phyloP scores from a whole-genome alignment of 1,140 invertebrate species.

The Drosophila mayri region DNA sequence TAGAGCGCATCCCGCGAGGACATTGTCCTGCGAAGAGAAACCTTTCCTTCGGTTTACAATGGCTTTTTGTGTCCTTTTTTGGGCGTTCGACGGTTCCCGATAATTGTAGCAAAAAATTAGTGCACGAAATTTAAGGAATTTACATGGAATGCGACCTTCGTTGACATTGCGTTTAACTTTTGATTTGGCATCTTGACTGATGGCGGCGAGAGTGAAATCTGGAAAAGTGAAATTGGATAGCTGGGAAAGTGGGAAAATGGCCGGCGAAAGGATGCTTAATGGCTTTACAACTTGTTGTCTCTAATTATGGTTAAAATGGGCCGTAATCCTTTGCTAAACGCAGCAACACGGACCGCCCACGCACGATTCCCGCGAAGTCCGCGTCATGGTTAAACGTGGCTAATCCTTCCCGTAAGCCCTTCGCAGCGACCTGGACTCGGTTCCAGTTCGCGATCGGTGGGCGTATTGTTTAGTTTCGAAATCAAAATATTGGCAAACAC shows the following conservation, averaged over 20 bases:
- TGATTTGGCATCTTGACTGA: slow-evolving; percentile 78
- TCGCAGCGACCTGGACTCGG: slow-evolving; percentile 45
- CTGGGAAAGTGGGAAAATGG: slow-evolving; percentile 6
- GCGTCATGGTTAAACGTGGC: slow-evolving; percentile 77
- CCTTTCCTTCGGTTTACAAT: slow-evolving; percentile 42
- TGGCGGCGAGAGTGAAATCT: slow-evolving; percentile 5
- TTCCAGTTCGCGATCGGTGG: slow-evolving; percentile 38
- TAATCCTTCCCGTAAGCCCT: slow-evolving; percentile 77
- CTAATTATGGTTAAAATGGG: slow-evolving; percentile 83
- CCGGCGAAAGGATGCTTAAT: slow-evolving; percentile 49
- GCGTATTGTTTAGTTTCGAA: slow-evolving; percentile 81
- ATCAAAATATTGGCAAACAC: slow-evolving; percentile 82
- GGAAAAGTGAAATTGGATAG: slow-evolving; percentile 3
- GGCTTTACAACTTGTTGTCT: slow-evolving; percentile 84
- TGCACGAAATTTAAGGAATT: slow-evolving; percentile 43
- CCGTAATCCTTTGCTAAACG: slow-evolving; percentile 81
- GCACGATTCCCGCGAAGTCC: slow-evolving; percentile 59
- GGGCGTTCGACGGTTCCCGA: slow-evolving; percentile 12
- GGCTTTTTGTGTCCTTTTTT: slow-evolving; percentile 31
- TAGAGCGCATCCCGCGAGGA: slow-evolving; percentile 64
- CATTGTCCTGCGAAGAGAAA: slow-evolving; percentile 31
- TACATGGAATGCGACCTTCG: slow-evolving; percentile 72
- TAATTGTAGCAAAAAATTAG: slow-evolving; percentile 79
- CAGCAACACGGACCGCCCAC: slow-evolving; percentile 70
- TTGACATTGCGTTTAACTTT: slow-evolving; percentile 75